Evolutionary conservation across 2,888 invertebrate species (phyloP).

Genomic region (Bhutanitis thaidina): DNA sequence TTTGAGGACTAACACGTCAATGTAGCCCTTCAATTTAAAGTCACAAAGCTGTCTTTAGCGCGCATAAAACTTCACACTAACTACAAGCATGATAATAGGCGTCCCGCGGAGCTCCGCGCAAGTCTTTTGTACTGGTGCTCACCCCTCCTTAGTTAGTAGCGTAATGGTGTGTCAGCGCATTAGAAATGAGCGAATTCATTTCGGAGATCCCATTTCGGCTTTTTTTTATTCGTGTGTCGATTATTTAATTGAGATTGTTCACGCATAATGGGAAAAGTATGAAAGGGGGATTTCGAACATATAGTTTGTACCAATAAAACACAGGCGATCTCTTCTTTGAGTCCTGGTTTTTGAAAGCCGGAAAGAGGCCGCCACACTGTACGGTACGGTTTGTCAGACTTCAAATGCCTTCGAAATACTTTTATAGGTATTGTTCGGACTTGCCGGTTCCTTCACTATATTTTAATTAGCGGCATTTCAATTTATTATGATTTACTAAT

Average conservation of each 20-base stretch:
- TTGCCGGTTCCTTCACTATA: too few species aligned
- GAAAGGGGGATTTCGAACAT: background rate
- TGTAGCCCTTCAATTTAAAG: conserved; percentile 21
- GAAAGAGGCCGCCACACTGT: too few species aligned
- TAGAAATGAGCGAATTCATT: conserved; percentile 37
- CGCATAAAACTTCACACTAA: conserved; percentile 22
- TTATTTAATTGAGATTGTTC: background rate
- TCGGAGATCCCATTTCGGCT: conserved; percentile 31
- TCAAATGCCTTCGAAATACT: too few species aligned
- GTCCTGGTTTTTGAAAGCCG: too few species aligned
- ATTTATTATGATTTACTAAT: too few species aligned
- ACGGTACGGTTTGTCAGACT: too few species aligned
- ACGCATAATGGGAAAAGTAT: background rate
- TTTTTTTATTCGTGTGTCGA: background rate
- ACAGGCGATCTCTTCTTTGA: too few species aligned
- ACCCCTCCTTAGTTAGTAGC: conserved; percentile 36
- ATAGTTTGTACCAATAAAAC: too few species aligned
- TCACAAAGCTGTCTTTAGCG: conserved; percentile 20
- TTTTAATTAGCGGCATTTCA: too few species aligned
- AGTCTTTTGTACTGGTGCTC: conserved; percentile 53
- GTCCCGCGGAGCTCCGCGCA: conserved; percentile 47
- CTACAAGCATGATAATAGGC: conserved; percentile 30
- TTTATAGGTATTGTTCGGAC: too few species aligned
- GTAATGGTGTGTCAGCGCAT: conserved; percentile 46
- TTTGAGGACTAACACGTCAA: conserved; percentile 12